Percentiles rank a stretch among this genome's conserved stretches.
phyloP scores from a whole-genome alignment of 2,888 invertebrate species.

The Sussaba pulchella region DNA sequence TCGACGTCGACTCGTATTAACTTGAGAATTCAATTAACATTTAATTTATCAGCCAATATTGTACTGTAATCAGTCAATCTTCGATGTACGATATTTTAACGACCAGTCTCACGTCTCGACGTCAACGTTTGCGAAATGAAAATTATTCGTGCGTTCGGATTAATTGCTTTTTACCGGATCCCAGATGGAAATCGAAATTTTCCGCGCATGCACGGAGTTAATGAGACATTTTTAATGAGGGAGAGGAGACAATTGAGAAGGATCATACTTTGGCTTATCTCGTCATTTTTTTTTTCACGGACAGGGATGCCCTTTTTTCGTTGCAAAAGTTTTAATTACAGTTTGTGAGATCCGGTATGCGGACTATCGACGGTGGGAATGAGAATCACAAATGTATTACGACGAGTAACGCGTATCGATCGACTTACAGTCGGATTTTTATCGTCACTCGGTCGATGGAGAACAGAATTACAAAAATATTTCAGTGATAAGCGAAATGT shows the following conservation, averaged over 20 bases:
- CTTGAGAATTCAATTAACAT: conserved; percentile 19
- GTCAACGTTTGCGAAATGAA: neutral
- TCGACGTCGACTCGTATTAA: conserved; percentile 2
- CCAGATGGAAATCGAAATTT: conserved; percentile 11
- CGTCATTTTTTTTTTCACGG: no score
- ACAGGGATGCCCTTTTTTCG: conserved; percentile 51
- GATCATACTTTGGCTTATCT: no score
- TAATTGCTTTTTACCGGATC: neutral
- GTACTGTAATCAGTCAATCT: conserved; percentile 26
- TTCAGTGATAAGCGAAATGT: no score
- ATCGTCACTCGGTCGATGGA: no score
- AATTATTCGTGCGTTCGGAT: conserved; percentile 13
- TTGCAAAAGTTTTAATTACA: conserved; percentile 76
- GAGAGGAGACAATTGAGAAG: no score
- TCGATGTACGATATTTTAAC: neutral
- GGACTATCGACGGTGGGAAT: no score
- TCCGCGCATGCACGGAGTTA: conserved; percentile 13
- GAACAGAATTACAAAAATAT: no score
- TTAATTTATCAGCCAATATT: conserved; percentile 14
- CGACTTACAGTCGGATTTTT: no score
- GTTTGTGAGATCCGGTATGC: conserved; percentile 72
- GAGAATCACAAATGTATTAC: no score
- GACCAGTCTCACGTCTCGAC: neutral
- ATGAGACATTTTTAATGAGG: no score
- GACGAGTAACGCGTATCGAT: no score